Base-by-base conservation (phyloP, 2,888 invertebrate genomes). In the Bibio marci region DNA sequence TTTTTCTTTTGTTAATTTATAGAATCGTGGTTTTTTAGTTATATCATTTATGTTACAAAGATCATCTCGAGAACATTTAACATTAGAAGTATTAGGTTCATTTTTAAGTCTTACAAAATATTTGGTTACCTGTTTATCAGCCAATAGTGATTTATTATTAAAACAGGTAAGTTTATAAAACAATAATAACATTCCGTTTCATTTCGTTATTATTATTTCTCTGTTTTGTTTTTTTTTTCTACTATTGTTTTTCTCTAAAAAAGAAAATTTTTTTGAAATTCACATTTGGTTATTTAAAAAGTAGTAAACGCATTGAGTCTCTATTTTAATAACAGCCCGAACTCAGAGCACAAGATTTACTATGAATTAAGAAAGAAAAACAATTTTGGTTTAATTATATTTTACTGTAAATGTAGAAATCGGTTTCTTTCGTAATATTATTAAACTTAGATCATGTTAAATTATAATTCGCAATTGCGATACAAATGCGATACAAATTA, bases 11-110 rank as follows among this genome's bases (percentile, higher is more conserved):
- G n/a, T n/a, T n/a, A n/a, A 17, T 19, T 35, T 37, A 13, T 27
- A 44, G 63, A 94, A 92, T 62, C 80, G 94, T 51, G 98, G 97
- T 43, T 97, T 98, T 65, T 74, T 98, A 52, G 94, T 98, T 46
- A 92, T 99, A 59, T 91, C 95, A 49, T 92, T 87, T 63, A 86
- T 94, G 78, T 73, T 97, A 52, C 91, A 94, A 62, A 74, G 90
- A 51, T 91, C 87, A 44, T 85, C 80, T 38, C 70, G 90, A 46
- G 91, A 94, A 54, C 95, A 97, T 61, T 72, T 97, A 39, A 92
- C 91, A 10, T 78, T 87, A 31, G 88, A 92, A 59, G 94, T 95
- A 30, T 72, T 97, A 42, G 83, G 86, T 42, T 88, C 88, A 27
- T 91, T 91, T 66, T 69, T 91, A 38, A 81, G 85, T 54, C 72